Percentiles rank a stretch among this genome's conserved stretches.
Conservation (phyloP, 2,113 vertebrate genomes). For the Nipponia nippon region DNA sequence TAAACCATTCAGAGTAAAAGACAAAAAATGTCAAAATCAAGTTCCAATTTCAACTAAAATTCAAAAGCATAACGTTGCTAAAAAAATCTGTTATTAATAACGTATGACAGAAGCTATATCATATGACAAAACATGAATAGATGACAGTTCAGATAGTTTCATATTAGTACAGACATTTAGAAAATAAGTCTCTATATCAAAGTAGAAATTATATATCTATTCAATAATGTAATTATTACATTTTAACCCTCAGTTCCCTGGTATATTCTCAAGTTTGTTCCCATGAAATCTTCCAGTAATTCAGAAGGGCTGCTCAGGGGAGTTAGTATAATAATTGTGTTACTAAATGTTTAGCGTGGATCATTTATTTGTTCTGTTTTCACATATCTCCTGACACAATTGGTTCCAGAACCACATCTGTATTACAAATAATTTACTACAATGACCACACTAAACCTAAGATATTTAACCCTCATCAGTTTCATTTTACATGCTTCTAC, state of each 20-base stretch:
- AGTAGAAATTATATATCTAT: background rate
- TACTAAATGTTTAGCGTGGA: background rate
- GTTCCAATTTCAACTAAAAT: background rate
- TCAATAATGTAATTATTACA: background rate
- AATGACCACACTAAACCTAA: background rate
- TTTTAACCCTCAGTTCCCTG: slow-evolving; percentile 18
- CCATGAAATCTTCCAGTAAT: slow-evolving; percentile 7
- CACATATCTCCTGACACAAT: background rate
- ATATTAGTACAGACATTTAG: slow-evolving; percentile 11
- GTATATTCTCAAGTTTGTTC: background rate
- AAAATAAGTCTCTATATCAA: slow-evolving; percentile 33
- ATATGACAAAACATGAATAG: background rate
- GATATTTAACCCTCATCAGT: background rate
- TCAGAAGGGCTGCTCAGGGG: background rate
- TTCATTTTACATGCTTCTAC: background rate
- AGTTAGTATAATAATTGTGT: slow-evolving; percentile 5
- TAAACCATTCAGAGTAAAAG: background rate
- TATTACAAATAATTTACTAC: background rate
- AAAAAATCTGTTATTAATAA: slow-evolving; percentile 25
- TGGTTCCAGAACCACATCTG: slow-evolving; percentile 8
- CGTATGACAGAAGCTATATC: background rate
- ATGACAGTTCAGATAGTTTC: background rate
- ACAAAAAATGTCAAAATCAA: slow-evolving; percentile 19
- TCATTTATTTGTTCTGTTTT: slow-evolving; percentile 20
- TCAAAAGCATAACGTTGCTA: background rate